Evolutionary conservation across 2,888 invertebrate genomes (phyloP), one percentile per base, ranked within the genome.

Genomic region (Hymenopus coronatus): DNA sequence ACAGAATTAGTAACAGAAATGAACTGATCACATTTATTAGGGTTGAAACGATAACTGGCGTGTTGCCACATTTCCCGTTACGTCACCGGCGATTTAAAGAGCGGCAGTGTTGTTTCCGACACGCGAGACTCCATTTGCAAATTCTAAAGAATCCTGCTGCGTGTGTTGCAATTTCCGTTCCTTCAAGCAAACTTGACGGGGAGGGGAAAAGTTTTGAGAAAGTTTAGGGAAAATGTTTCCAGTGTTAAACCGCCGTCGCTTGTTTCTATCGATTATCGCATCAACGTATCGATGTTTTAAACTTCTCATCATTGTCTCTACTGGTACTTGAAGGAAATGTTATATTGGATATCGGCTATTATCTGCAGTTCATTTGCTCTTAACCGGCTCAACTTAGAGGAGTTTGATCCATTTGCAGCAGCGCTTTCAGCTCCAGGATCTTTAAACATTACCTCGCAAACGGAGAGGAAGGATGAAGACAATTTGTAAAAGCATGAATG

Each of bases 81-180:
- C 54, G 54, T 70, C 54, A 70, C 20, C 20, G 3, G 54, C 20
- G 54, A 70, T 70, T 70, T 70, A 70, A 70, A 25, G 54, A 20
- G 25, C 54, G 54, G 54, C 54, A 70, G 25, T 70, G 54, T 70
- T 25, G 54, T 70, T 70, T 70, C 54, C 54, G 54, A 25, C 54
- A 70, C 54, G 54, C 54, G 20, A 70, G 54, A 70, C 54, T 28
- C 25, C 54, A 30, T 30, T 86, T 81, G 86, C 70, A 86, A 86
- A 86, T 86, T 86, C 81, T 70, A 54, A 85, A 86, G 86, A 28
- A 86, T 70, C 86, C 81, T 70, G 54, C 28, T 28, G 86, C 70
- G 81, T 28, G 81, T 70, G 81, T 86, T 81, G 30, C 86, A 86
- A 81, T 86, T 86, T 85, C 85, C 33, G 84, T 20, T 70, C 54